Conservation (phyloP, 2,888 invertebrate genomes). For the Ctena decussata region DNA sequence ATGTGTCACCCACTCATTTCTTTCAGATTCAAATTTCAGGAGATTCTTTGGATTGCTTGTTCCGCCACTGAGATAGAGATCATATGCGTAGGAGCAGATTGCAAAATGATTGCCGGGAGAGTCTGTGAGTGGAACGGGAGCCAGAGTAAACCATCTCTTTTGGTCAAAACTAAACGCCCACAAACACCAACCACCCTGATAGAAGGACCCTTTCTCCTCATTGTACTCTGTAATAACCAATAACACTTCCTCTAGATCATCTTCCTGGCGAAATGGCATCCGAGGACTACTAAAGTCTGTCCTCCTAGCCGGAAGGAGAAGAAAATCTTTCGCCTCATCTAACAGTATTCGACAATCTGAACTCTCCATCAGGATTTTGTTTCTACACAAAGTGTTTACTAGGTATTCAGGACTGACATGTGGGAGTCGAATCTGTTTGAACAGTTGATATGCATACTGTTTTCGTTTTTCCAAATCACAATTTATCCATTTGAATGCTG, state of each 20-base stretch:
- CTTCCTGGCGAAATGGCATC: slow-evolving; percentile 58
- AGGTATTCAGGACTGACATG: slow-evolving; percentile 69
- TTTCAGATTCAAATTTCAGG: slow-evolving; percentile 66
- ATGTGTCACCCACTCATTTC: slow-evolving; percentile 64
- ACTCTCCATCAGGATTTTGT: slow-evolving; percentile 40
- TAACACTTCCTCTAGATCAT: slow-evolving; percentile 71
- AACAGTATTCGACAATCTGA: slow-evolving; percentile 50
- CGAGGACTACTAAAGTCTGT: slow-evolving; percentile 58
- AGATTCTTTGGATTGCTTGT: slow-evolving; percentile 55
- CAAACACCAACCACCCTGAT: slow-evolving; percentile 65
- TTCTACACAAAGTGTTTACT: slow-evolving; percentile 51
- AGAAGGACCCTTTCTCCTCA: slow-evolving; percentile 63
- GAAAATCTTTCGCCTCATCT: slow-evolving; percentile 66
- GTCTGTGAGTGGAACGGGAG: slow-evolving; percentile 55
- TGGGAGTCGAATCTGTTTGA: slow-evolving; percentile 59
- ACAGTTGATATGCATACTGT: slow-evolving; percentile 45
- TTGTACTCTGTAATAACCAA: slow-evolving; percentile 67
- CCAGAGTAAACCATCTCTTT: slow-evolving; percentile 65
- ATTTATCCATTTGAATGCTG: slow-evolving; percentile 63
- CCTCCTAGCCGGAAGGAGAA: slow-evolving; percentile 64
- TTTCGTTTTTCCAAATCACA: slow-evolving; percentile 39
- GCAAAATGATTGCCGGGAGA: slow-evolving; percentile 62
- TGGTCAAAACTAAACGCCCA: slow-evolving; percentile 68
- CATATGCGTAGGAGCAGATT: slow-evolving; percentile 62
- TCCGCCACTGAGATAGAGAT: slow-evolving; percentile 67